Conservation (phyloP, 2,888 invertebrate genomes). For the Priocnemis perturbator region DNA sequence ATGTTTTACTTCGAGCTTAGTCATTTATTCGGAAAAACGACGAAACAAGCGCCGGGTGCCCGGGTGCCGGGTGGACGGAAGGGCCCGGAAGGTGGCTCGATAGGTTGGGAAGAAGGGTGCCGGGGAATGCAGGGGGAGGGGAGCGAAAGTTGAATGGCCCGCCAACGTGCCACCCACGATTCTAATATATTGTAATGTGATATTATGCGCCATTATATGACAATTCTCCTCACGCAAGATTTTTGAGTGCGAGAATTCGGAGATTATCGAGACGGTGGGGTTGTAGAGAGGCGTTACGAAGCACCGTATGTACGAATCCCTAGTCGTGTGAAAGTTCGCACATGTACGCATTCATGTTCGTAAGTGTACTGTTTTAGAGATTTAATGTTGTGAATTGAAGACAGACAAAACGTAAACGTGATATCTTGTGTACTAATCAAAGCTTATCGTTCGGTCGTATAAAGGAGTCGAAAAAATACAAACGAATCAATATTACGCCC, state of each 20-base stretch:
- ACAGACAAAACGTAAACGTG: too few species aligned
- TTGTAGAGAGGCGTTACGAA: too few species aligned
- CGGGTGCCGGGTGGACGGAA: slow-evolving; percentile 16
- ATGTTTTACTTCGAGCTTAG: slow-evolving; percentile 32
- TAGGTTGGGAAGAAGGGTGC: slow-evolving; percentile 1
- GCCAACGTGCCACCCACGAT: slow-evolving; percentile 58
- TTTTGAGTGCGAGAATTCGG: neutral
- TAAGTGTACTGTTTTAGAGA: too few species aligned
- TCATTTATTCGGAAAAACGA: slow-evolving; percentile 34
- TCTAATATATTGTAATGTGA: slow-evolving; percentile 72
- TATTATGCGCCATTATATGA: slow-evolving; percentile 73
- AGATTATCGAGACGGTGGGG: too few species aligned
- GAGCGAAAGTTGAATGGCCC: slow-evolving; percentile 26
- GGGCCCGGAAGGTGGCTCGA: slow-evolving; percentile 16
- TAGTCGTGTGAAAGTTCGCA: too few species aligned
- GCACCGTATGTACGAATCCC: too few species aligned
- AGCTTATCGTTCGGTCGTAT: too few species aligned
- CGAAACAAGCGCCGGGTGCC: slow-evolving; percentile 13
- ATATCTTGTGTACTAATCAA: too few species aligned
- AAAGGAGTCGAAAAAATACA: too few species aligned
- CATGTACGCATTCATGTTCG: too few species aligned
- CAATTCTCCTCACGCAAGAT: slow-evolving; percentile 73
- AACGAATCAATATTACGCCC: too few species aligned
- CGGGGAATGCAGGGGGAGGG: slow-evolving; percentile 1
- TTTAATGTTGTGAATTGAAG: too few species aligned